Percentiles rank a stretch among this genome's conserved stretches.
Evolutionary conservation across 1,140 invertebrate species (phyloP).

Genomic region (Drosophila kurseongensis): DNA sequence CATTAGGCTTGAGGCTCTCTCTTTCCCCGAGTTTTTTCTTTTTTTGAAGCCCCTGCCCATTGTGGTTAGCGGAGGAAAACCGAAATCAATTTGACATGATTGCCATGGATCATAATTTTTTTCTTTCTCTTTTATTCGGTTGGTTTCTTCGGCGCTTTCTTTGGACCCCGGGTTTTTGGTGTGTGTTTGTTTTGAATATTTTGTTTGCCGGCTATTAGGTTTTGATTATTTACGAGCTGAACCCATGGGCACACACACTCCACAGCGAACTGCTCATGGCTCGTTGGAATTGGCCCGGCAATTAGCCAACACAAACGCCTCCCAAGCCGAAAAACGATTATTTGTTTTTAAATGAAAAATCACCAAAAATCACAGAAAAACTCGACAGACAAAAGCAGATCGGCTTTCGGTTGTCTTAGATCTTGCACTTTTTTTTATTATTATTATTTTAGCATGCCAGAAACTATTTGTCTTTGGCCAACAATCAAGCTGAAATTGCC

Average conservation of each 20-base stretch:
- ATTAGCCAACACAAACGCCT: conserved; percentile 47
- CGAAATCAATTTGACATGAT: conserved; percentile 79
- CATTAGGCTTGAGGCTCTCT: conserved; percentile 51
- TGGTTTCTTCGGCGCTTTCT: conserved; percentile 22
- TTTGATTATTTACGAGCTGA: conserved; percentile 68
- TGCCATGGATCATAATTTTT: conserved; percentile 75
- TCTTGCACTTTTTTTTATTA: conserved; percentile 30
- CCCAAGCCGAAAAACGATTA: conserved; percentile 34
- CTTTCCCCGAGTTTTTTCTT: conserved; percentile 9
- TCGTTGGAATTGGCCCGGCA: conserved; percentile 52
- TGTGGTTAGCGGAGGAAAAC: conserved; percentile 29
- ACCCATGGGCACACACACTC: conserved; percentile 28
- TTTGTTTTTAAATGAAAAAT: conserved; percentile 53
- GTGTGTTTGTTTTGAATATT: conserved; percentile 54
- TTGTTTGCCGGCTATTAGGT: conserved; percentile 64
- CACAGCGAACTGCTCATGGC: conserved; percentile 21
- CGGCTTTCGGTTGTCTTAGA: conserved; percentile 19
- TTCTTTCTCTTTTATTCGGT: conserved; percentile 25
- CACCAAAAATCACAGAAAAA: conserved; percentile 23
- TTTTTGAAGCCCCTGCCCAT: conserved; percentile 13
- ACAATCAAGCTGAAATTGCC: conserved; percentile 62
- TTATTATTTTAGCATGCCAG: conserved; percentile 48
- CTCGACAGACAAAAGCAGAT: conserved; percentile 17
- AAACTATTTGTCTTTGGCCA: conserved; percentile 66
- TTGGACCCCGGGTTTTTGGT: conserved; percentile 7